Percentiles rank a stretch among this genome's conserved stretches.
Conservation (phyloP, 2,888 invertebrate genomes). For the Drosophila mercatorum region DNA sequence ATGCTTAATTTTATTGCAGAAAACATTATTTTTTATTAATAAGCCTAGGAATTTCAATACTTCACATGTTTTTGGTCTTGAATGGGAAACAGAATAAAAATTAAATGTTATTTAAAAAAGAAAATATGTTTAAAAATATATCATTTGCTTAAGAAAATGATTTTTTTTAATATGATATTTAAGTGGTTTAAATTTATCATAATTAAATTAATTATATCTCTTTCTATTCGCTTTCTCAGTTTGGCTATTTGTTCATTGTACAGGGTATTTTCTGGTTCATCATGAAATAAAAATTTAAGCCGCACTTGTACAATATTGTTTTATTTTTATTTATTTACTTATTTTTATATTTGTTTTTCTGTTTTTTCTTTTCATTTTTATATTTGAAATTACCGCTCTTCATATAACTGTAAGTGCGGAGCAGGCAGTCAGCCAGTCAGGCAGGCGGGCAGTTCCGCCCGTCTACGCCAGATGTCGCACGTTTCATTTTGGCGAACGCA, state of each 20-base stretch:
- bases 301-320: slow-evolving; percentile 25
- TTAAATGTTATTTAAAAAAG: too few species aligned
- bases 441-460: slow-evolving; percentile 10
- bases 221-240: background rate
- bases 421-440: slow-evolving; percentile 24
- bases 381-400: slow-evolving; percentile 73
- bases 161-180: too few species aligned
- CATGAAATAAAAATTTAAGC: background rate
- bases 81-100: too few species aligned
- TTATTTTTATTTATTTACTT: slow-evolving; percentile 2
- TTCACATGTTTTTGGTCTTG: too few species aligned
- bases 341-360: background rate
- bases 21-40: too few species aligned
- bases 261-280: slow-evolving; percentile 25
- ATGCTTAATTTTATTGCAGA: too few species aligned
- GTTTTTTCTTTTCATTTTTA: slow-evolving; percentile 16
- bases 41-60: too few species aligned
- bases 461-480: slow-evolving; percentile 67
- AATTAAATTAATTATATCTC: too few species aligned
- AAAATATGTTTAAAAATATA: too few species aligned
- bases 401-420: slow-evolving; percentile 64
- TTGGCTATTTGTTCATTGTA: background rate
- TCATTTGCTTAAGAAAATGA: too few species aligned
- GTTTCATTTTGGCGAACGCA: slow-evolving; percentile 51
- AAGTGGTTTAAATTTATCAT: too few species aligned